phyloP scores from a whole-genome alignment of 2,888 invertebrate species.

The Plemyria rubiginata region DNA sequence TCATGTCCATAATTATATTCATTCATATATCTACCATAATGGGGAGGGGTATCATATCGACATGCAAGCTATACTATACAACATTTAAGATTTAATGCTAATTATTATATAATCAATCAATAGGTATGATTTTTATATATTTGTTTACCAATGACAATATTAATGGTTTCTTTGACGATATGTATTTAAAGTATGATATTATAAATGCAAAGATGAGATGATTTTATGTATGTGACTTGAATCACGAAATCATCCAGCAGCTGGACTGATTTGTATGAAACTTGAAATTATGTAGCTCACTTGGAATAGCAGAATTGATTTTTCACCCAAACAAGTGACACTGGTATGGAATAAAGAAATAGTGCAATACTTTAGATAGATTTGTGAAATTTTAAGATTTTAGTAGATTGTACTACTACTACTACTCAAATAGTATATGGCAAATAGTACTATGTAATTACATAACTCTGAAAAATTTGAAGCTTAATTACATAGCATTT shows the following conservation, averaged over 20 bases:
- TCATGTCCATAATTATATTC: neutral
- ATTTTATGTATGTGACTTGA: neutral
- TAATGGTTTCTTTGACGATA: neutral
- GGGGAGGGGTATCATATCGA: conserved; percentile 11
- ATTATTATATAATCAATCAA: neutral
- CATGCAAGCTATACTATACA: conserved; percentile 17
- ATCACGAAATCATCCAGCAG: neutral
- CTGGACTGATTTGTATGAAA: neutral
- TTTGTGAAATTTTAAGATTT: neutral
- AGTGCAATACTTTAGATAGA: neutral
- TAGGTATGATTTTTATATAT: neutral
- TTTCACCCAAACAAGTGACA: neutral
- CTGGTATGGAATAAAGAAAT: neutral
- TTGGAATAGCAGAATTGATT: too few species aligned
- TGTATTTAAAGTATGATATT: neutral
- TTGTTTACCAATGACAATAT: neutral
- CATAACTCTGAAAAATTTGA: neutral
- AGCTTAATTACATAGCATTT: neutral
- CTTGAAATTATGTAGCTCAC: neutral
- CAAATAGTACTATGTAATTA: too few species aligned
- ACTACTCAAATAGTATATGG: too few species aligned
- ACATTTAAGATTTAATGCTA: neutral
- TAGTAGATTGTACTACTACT: neutral
- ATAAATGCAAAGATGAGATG: neutral
- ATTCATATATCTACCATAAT: conserved; percentile 4